Base-by-base conservation (phyloP, 1,140 invertebrate genomes). In the Lepidurus arcticus region DNA sequence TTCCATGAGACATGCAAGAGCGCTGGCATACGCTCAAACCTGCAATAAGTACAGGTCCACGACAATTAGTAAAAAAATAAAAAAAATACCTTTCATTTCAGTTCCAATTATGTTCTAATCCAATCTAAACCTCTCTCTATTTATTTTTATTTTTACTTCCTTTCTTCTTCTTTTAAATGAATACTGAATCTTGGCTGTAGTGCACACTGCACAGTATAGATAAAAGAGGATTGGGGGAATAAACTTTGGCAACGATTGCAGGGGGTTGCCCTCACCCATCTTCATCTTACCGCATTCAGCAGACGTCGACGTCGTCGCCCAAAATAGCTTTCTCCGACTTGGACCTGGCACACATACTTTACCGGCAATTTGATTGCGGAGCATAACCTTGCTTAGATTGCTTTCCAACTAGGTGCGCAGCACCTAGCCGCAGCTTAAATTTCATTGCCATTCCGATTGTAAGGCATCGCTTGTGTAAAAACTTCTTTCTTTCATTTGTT, bases 321-420 rank as follows among this genome's bases (percentile, higher is more conserved):
- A 21, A 16, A 65, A 65, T 65, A 65, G 53, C 53, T 65, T 65
- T 65, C 53, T 10, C 53, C 13, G 21, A 65, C 53, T 65, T 4
- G 53, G 53, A 65, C 53, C 21, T 65, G 53, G 53, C 53, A 65
- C 53, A 65, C 53, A 65, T 21, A 65, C 53, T 65, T 65, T 65
- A 65, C 53, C 8, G 53, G 53, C 53, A 65, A 65, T 65, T 65
- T 65, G 53, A 65, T 65, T 65, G 47, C 47, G 47, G 21, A 65
- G 21, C 47, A 21, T 65, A 65, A 65, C 47, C 47, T 65, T 13
- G 53, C 16, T 65, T 65, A 21, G 34, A 34, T 4, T 34, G 34
- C 34, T 34, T 34, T 34, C 34, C 34, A 34, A 65, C 21, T n/a
- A 65, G 53, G 53, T n/a, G 53, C 16, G 6, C 16, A n/a, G 53